Evolutionary conservation across 2,797 vertebrate species (phyloP), one percentile per base, ranked within the genome.

Genomic region (Coccyzus lansbergi): DNA sequence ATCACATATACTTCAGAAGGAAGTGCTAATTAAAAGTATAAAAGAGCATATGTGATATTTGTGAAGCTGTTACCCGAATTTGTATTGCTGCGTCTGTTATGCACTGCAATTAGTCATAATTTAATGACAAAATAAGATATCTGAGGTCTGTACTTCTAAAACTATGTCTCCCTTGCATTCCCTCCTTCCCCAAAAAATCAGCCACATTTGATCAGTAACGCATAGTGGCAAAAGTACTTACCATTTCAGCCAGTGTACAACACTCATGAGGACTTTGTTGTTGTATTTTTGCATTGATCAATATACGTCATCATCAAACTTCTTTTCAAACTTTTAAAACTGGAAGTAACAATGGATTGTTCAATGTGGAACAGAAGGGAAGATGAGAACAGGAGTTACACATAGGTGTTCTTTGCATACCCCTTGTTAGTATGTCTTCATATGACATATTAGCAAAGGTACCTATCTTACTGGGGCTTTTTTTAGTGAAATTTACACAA

Each of bases 1-100:
- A 2, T 86, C 63, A 14, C 53, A 63, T 19, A 18, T 7, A 28
- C 40, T 79, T 68, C 0, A 4, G 28, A 40, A 93, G 74, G 36
- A 94, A 94, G 81, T 38, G 81, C 75, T 94, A 94, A 96, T 92
- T 77, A 80, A 46, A 90, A 88, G n/a, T 51, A 33, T 91, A 72
- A 74, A 86, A 81, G 42, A 84, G 12, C 8, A 3, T 90, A 84
- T 58, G 78, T 90, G 68, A 19, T 64, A 40, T 82, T 92, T 74
- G 40, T 44, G 55, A 85, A 74, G 78, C 64, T 90, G 56, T 85
- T 88, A 76, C 12, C 49, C 38, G 15, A 78, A 92, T 42, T 18
- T 62, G 22, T 81, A 21, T 13, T 90, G 56, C 64, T 83, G 71
- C 88, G 94, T 93, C 83, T 90, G 88, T 51, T 93, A 13, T 24